A percentile compares a stretch with the other conserved stretches of the same genome.
phyloP scores from a whole-genome alignment of 2,113 vertebrate species.

The Galeopterus variegatus region DNA sequence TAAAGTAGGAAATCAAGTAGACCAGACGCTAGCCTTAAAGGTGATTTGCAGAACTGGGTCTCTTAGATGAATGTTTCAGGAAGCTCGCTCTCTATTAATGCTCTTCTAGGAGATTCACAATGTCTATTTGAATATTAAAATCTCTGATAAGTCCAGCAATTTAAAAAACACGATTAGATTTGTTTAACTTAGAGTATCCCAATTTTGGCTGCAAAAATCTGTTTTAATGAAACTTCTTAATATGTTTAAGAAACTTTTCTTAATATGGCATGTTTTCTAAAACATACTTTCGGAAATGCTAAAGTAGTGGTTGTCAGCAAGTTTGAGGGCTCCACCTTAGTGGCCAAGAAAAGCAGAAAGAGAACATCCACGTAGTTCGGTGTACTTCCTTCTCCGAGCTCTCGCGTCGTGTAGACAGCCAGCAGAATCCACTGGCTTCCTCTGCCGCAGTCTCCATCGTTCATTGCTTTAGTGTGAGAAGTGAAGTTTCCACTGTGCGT shows the following conservation, averaged over 20 bases:
- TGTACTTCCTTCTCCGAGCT: not conserved
- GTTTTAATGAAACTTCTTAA: not conserved
- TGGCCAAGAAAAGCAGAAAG: not conserved
- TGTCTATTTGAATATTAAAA: not conserved
- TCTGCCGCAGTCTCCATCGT: not conserved
- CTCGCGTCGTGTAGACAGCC: not conserved
- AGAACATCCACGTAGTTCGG: not conserved
- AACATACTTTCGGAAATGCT: not conserved
- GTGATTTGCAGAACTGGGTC: not conserved
- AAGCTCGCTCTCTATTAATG: not conserved
- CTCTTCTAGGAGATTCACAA: not conserved
- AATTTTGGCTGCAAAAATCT: not conserved
- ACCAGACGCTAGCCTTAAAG: not conserved
- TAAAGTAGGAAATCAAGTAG: not conserved
- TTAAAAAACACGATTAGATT: not conserved
- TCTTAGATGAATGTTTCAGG: not conserved
- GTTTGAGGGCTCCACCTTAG: not conserved
- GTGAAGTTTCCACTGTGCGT: not conserved
- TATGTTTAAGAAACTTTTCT: not conserved
- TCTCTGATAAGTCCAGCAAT: not conserved
- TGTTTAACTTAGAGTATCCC: conserved; percentile 53
- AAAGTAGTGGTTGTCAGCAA: not conserved
- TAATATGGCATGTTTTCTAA: not conserved
- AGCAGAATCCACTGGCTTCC: not conserved
- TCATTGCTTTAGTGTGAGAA: not conserved